A percentile compares a stretch with the other conserved stretches of the same genome.
Evolutionary conservation across 2,113 vertebrate species (phyloP).

Genomic region (Carassius auratus): DNA sequence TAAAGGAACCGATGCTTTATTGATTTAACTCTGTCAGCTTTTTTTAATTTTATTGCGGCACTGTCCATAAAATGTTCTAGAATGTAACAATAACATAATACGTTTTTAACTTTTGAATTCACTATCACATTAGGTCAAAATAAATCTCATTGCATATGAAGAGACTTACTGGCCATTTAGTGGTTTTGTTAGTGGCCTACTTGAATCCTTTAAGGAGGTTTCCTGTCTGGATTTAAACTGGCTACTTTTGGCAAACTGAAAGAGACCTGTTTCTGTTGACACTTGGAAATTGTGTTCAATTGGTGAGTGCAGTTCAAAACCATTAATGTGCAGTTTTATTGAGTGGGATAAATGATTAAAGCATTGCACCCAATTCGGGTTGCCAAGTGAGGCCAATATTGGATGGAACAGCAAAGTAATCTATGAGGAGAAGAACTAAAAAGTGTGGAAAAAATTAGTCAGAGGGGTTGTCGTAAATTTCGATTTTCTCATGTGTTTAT

Average conservation of each 20-base stretch:
- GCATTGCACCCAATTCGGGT: slow-evolving; percentile 31
- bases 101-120: background rate
- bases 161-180: slow-evolving; percentile 12
- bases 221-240: slow-evolving; percentile 29
- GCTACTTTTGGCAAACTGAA: slow-evolving; percentile 22
- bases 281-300: slow-evolving; percentile 50
- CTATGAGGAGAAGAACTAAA: slow-evolving; percentile 28
- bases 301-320: slow-evolving; percentile 34
- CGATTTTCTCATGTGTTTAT: slow-evolving; percentile 61
- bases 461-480: slow-evolving; percentile 52
- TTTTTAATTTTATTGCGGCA: background rate
- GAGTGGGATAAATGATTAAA: slow-evolving; percentile 38
- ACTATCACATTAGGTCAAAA: background rate
- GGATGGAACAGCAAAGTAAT: slow-evolving; percentile 18
- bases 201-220: slow-evolving; percentile 24
- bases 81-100: background rate
- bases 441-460: slow-evolving; percentile 56
- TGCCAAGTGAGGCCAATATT: slow-evolving; percentile 29
- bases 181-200: slow-evolving; percentile 15
- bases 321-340: slow-evolving; percentile 46
- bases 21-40: background rate
- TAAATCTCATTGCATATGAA: slow-evolving; percentile 14
- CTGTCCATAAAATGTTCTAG: background rate
- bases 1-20: background rate
- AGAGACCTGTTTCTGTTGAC: slow-evolving; percentile 43